Evolutionary conservation across 2,113 vertebrate genomes (phyloP).

Genomic region (Argyrosomus japonicus): DNA sequence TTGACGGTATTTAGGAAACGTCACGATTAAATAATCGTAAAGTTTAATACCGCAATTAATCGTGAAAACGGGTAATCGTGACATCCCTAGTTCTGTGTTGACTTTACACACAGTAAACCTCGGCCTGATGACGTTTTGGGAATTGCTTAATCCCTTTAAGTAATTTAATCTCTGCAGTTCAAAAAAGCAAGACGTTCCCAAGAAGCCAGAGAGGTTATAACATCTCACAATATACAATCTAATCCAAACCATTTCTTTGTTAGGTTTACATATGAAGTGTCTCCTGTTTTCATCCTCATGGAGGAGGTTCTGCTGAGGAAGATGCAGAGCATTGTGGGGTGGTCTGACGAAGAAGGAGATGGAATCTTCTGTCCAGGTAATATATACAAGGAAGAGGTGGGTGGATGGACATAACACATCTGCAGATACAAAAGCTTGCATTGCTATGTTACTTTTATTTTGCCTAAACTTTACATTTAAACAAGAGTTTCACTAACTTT

Average conservation of each 20-base stretch:
- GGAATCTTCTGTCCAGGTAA: slow-evolving; percentile 83
- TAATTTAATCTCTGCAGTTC: neutral
- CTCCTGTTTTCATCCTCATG: slow-evolving; percentile 81
- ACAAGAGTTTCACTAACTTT: too few relatives aligned
- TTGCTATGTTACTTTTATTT: neutral
- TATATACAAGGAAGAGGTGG: neutral
- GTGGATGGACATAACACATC: neutral
- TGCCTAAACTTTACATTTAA: neutral
- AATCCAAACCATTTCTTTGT: neutral
- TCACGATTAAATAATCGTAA: too few relatives aligned
- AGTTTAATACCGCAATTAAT: too few relatives aligned
- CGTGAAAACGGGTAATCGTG: too few relatives aligned
- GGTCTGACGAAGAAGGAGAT: slow-evolving; percentile 75
- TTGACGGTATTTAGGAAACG: too few relatives aligned
- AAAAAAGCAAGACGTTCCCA: neutral
- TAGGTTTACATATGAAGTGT: slow-evolving; percentile 85
- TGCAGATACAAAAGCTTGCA: neutral
- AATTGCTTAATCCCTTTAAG: neutral
- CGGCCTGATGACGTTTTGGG: neutral
- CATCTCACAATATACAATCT: neutral
- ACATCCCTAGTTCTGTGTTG: neutral
- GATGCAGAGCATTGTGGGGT: slow-evolving; percentile 82
- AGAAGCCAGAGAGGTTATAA: neutral
- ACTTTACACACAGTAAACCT: neutral
- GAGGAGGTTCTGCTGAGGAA: slow-evolving; percentile 83